Percentiles rank a stretch among this genome's conserved stretches.
Evolutionary conservation across 2,797 vertebrate species (phyloP).

Genomic region (Lateolabrax maculatus): DNA sequence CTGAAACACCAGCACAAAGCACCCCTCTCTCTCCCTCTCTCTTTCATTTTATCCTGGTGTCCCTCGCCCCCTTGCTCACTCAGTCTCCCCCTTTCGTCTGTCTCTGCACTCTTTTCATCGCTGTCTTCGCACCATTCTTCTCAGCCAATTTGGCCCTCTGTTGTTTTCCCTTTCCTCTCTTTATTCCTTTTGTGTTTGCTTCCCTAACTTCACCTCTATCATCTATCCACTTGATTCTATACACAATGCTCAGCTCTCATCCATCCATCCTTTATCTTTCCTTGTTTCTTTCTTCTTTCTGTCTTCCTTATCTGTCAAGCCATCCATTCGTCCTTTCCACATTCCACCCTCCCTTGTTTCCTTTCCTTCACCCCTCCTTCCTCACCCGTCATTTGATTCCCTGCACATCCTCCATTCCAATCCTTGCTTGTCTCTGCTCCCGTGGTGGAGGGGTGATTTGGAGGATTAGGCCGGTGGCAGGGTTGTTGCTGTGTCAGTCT

Average conservation of each 20-base stretch:
- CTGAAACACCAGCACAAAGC: slow-evolving; percentile 80
- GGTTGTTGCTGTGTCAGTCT: slow-evolving; percentile 83
- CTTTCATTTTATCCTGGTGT: slow-evolving; percentile 43
- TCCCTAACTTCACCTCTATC: slow-evolving; percentile 47
- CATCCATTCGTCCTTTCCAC: slow-evolving; percentile 16
- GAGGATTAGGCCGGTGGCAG: slow-evolving; percentile 79
- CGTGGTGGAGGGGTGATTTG: slow-evolving; percentile 78
- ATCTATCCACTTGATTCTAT: slow-evolving; percentile 29
- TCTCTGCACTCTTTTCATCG: slow-evolving; percentile 36
- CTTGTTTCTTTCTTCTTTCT: slow-evolving; percentile 29
- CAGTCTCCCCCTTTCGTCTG: slow-evolving; percentile 34
- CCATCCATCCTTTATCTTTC: slow-evolving; percentile 35
- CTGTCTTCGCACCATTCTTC: slow-evolving; percentile 52
- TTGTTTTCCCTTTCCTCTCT: slow-evolving; percentile 50
- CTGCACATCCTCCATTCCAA: slow-evolving; percentile 56
- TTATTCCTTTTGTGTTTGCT: slow-evolving; percentile 35
- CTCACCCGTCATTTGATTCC: slow-evolving; percentile 55
- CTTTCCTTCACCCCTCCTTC: slow-evolving; percentile 24
- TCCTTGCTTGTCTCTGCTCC: slow-evolving; percentile 71
- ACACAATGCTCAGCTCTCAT: slow-evolving; percentile 40
- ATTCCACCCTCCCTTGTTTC: slow-evolving; percentile 13
- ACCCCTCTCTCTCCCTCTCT: slow-evolving; percentile 5
- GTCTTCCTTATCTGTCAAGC: slow-evolving; percentile 9
- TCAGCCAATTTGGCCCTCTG: slow-evolving; percentile 70
- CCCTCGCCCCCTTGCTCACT: slow-evolving; percentile 32